These are phyloP conservation scores for Caloenas nicobarica DNA, from an alignment of 2,113 vertebrate genomes.

Conservation along the genomic window DNA sequence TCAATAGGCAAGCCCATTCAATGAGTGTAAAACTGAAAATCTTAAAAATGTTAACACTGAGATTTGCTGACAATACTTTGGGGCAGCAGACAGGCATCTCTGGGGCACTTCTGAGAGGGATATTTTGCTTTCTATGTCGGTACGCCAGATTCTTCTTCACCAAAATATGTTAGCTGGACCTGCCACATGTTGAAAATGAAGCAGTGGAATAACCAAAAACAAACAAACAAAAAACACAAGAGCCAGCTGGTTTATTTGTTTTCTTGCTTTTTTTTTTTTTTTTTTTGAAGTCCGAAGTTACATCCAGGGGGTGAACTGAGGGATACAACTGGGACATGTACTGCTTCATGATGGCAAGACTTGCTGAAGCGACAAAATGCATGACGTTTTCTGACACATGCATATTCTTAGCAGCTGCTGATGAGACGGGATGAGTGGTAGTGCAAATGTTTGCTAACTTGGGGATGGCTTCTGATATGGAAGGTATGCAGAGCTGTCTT, in stretches of 20 bases:
- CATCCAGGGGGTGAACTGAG: background rate
- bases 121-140: background rate
- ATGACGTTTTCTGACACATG: background rate
- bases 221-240: no score
- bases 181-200: background rate
- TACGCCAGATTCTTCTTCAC: background rate
- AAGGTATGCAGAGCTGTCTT: conserved; percentile 38
- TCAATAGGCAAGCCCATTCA: background rate
- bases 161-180: background rate
- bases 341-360: background rate
- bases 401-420: conserved; percentile 58
- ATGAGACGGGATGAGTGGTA: conserved; percentile 28
- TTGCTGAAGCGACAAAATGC: conserved; percentile 19
- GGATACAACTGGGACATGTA: background rate
- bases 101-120: background rate
- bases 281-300: background rate
- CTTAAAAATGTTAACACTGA: background rate
- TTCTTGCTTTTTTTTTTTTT: background rate
- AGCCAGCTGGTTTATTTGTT: background rate
- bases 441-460: conserved; percentile 43
- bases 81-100: background rate
- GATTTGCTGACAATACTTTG: background rate
- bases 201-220: background rate
- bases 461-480: background rate
- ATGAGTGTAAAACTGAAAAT: background rate